These are phyloP conservation scores for Malurus cyaneus DNA, from an alignment of 2,113 vertebrate species.

Conservation along the genomic window DNA sequence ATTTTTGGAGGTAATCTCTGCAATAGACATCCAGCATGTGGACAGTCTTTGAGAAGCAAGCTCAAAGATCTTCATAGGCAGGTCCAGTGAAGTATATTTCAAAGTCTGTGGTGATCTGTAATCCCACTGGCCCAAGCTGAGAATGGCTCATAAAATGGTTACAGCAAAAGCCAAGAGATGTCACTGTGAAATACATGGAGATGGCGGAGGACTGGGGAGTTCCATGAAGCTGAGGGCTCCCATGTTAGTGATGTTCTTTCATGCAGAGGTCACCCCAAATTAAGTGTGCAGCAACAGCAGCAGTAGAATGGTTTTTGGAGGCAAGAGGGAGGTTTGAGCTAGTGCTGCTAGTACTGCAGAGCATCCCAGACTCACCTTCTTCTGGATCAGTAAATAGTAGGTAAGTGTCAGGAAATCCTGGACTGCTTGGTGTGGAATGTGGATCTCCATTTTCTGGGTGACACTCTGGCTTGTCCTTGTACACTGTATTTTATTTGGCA, in stretches of 20 bases:
- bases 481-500: neutral
- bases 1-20: neutral
- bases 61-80: neutral
- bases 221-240: neutral
- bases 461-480: neutral
- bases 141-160: neutral
- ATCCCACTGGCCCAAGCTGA: neutral
- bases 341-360: neutral
- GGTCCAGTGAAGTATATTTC: neutral
- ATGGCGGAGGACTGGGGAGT: neutral
- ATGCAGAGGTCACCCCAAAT: neutral
- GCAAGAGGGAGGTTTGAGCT: neutral
- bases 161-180: neutral
- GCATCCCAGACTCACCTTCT: neutral
- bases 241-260: rapidly evolving
- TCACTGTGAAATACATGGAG: neutral
- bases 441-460: rapidly evolving
- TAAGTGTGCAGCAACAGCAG: neutral
- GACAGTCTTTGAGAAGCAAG: neutral
- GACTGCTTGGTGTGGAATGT: neutral
- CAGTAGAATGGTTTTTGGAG: neutral
- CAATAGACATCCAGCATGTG: rapidly evolving
- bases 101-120: rapidly evolving
- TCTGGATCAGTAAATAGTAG: neutral
- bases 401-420: neutral